Base-by-base conservation (phyloP, 2,797 vertebrate genomes). In the Zenarchopterus dispar region DNA sequence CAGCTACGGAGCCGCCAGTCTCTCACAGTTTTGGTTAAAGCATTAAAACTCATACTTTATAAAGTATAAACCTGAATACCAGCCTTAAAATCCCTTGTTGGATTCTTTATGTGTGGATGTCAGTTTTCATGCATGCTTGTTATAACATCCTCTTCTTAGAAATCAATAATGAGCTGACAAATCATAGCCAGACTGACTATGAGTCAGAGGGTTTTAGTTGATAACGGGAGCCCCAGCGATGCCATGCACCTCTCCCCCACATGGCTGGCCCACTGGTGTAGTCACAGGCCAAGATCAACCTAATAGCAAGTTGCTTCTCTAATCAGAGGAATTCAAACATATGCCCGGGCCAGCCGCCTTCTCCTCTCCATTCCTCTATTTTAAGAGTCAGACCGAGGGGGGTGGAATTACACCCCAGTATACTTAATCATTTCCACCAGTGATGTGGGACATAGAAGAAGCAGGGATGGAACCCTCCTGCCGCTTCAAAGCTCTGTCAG, bases 391-490 rank as follows among this genome's bases (percentile, higher is more conserved):
- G 77, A 72, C 78, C 43, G 16, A 81, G 67, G 80, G 86, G 89
- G 85, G 73, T 89, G 84, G 80, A 92, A 92, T 93, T 92, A 92
- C 84, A 84, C 85, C 85, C 88, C 82, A 89, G 88, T 88, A 83
- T 84, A 47, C 88, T 86, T 93, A 93, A 93, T 93, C 83, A 84
- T 88, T 92, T 86, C 93, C 92, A 94, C 91, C 91, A 87, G 90
- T 62, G 66, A 78, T 85, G 75, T 82, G 86, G 86, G 77, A 72
- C 86, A 60, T 17, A 9, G 67, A 77, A 39, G 78, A 50, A 23
- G 63, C 62, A 17, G 60, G 67, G 60, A 56, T 60, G 45, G 43
- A 68, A 53, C 70, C 58, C 70, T 26, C 57, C 62, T 73, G 63
- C 67, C 2, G 49, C 80, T 68, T 41, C 22, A 0, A 74, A 68